These are phyloP conservation scores for Phenacoccus solenopsis DNA, from an alignment of 1,140 invertebrate genomes.

Conservation along the genomic window DNA sequence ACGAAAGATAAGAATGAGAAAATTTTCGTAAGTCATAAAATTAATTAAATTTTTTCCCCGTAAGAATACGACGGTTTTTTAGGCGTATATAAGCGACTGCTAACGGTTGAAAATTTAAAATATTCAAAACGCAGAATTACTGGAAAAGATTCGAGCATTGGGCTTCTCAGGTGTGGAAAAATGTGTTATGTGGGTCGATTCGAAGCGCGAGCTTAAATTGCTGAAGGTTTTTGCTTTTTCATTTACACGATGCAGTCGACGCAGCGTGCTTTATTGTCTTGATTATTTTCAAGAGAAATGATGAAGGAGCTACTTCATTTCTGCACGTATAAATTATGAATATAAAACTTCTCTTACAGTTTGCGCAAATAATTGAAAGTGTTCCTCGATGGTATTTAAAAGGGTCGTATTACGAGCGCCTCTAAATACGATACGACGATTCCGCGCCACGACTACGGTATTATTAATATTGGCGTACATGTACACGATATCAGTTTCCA, in stretches of 20 bases:
- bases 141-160: not conserved
- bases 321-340: conserved; percentile 8
- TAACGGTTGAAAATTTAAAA: conserved; percentile 3
- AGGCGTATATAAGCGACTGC: not conserved
- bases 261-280: conserved; percentile 15
- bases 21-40: not conserved
- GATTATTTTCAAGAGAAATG: conserved; percentile 18
- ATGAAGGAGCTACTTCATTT: conserved; percentile 17
- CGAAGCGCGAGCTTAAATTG: conserved; percentile 6
- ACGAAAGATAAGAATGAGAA: too few species aligned
- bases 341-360: conserved; percentile 6
- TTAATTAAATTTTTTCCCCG: not conserved
- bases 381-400: conserved; percentile 5
- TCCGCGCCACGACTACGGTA: too few species aligned
- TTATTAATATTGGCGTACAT: too few species aligned
- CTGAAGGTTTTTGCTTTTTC: not conserved
- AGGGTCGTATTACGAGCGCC: not conserved
- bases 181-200: not conserved
- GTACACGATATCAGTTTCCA: too few species aligned
- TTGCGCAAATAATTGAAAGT: conserved; percentile 13
- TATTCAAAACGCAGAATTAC: not conserved
- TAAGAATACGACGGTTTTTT: not conserved
- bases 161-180: not conserved
- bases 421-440: not conserved
- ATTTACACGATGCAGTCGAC: not conserved